These are phyloP conservation scores for Plebejus anna DNA, from an alignment of 2,888 invertebrate genomes.

Conservation along the genomic window DNA sequence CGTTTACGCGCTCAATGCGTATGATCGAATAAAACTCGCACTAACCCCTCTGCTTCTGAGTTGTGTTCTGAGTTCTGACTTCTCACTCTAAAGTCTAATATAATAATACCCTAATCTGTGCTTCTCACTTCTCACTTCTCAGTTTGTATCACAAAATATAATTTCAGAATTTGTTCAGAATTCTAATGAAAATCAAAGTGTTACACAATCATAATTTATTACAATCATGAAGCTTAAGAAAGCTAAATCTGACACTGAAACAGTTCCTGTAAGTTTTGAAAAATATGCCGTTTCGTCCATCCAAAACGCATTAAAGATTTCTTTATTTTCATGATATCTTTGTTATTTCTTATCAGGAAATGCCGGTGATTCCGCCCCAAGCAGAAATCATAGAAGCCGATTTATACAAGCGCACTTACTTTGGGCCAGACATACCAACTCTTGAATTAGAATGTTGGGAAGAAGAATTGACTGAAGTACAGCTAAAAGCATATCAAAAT, in stretches of 20 bases:
- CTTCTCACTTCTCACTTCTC: too few species aligned
- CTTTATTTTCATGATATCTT: background rate
- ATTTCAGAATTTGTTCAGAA: background rate
- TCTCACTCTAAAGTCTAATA: too few species aligned
- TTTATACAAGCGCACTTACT: conserved; percentile 69
- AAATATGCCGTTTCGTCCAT: background rate
- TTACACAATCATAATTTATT: background rate
- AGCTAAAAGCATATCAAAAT: conserved; percentile 81
- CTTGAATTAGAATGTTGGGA: conserved; percentile 86
- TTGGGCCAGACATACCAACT: conserved; percentile 75
- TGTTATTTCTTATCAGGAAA: conserved; percentile 15
- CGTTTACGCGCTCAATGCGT: too few species aligned
- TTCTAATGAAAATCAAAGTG: background rate
- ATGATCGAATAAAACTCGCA: too few species aligned
- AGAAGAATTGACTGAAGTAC: conserved; percentile 84
- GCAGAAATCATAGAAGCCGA: conserved; percentile 74
- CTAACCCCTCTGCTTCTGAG: too few species aligned
- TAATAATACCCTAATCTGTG: too few species aligned
- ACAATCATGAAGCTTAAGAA: conserved; percentile 62
- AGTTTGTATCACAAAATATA: background rate
- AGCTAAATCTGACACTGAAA: conserved; percentile 45
- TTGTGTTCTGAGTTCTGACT: too few species aligned
- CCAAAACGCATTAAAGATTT: background rate
- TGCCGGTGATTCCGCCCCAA: conserved; percentile 54
- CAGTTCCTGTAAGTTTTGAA: conserved; percentile 16